Conservation (phyloP, 2,888 invertebrate species). For the Euplexia lucipara region DNA sequence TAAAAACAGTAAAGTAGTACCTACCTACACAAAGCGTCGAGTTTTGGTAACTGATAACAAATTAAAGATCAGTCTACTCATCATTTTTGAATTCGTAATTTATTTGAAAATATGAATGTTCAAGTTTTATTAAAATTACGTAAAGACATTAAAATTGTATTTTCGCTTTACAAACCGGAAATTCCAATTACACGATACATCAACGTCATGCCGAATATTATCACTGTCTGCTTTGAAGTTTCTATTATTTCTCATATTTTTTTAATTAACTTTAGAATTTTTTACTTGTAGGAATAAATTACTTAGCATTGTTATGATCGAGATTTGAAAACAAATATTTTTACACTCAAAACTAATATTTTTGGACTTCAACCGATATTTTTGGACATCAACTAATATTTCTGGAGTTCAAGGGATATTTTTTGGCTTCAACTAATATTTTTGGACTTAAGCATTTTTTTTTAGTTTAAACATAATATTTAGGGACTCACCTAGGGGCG, state of each 20-base stretch:
- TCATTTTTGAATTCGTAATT: conserved; percentile 35
- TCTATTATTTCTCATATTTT: neutral
- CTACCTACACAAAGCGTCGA: conserved; percentile 66
- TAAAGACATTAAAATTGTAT: conserved; percentile 1
- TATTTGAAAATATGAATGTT: neutral
- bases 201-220: neutral
- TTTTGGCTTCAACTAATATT: conserved; percentile 78
- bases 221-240: conserved; percentile 3
- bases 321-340: conserved; percentile 16
- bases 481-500: conserved; percentile 92
- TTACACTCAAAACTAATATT: too few species aligned
- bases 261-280: neutral
- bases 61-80: conserved; percentile 29
- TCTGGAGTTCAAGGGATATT: neutral
- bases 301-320: neutral
- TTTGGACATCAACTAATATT: conserved; percentile 27
- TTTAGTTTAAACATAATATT: conserved; percentile 5
- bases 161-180: neutral
- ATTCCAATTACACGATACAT: neutral
- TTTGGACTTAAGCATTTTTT: conserved; percentile 9
- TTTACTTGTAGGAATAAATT: too few species aligned
- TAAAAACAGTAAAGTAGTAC: conserved; percentile 80
- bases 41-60: conserved; percentile 77
- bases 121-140: neutral
- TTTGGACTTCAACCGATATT: too few species aligned